These are phyloP conservation scores for Caenorhabditis virilis DNA, from an alignment of 2,888 invertebrate genomes.

Conservation along the genomic window DNA sequence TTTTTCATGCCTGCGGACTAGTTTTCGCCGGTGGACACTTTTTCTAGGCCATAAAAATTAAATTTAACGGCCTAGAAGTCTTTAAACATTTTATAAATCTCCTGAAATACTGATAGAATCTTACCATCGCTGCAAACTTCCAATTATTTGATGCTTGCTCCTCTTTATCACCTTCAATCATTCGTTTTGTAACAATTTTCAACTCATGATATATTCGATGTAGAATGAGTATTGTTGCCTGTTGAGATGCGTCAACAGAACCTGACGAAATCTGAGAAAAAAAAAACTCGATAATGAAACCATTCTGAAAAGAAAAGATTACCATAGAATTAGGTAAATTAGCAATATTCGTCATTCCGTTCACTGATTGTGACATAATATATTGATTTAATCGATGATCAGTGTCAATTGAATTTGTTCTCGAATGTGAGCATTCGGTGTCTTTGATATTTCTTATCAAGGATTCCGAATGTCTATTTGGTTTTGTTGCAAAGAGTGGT, in stretches of 20 bases:
- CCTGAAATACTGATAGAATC: no score
- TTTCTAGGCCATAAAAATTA: no score
- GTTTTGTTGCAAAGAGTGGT: conserved; percentile 58
- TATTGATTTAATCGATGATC: conserved; percentile 57
- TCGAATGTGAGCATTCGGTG: conserved; percentile 48
- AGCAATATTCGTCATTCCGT: conserved; percentile 36
- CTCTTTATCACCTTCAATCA: conserved; percentile 66
- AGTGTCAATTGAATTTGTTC: conserved; percentile 59
- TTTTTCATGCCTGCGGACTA: no score
- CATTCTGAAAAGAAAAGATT: conserved; percentile 1
- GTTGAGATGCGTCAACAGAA: conserved; percentile 55
- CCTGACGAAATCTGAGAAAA: not conserved
- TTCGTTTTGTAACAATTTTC: conserved; percentile 65
- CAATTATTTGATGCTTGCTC: conserved; percentile 65
- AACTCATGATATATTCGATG: conserved; percentile 66
- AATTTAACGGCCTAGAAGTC: no score
- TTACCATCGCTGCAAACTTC: conserved; percentile 63
- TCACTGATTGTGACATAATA: conserved; percentile 45
- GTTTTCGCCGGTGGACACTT: no score
- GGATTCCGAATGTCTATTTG: conserved; percentile 64
- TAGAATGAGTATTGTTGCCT: conserved; percentile 62
- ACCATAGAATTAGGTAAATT: conserved; percentile 26
- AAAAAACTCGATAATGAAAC: not conserved
- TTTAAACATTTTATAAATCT: not conserved
- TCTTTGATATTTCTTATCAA: conserved; percentile 66